Percentiles rank a stretch among this genome's conserved stretches.
phyloP scores from a whole-genome alignment of 1,140 invertebrate genomes.

The Nixonia krombeini region DNA sequence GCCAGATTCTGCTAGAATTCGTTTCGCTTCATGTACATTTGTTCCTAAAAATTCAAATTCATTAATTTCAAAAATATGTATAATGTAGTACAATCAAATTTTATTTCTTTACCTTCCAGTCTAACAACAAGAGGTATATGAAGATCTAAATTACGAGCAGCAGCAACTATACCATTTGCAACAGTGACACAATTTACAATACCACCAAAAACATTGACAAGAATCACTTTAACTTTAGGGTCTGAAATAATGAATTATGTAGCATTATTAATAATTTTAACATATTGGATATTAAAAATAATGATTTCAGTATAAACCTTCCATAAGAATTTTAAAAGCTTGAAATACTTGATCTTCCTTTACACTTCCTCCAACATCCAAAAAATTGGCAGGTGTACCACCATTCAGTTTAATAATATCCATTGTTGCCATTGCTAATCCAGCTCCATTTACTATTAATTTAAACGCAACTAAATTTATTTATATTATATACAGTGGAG shows the following conservation, averaged over 20 bases:
- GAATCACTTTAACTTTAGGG: slow-evolving; percentile 93
- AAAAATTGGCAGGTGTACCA: slow-evolving; percentile 84
- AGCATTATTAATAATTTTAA: not conserved
- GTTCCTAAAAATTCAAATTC: slow-evolving; percentile 72
- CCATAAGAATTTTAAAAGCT: slow-evolving; percentile 80
- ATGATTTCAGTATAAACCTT: slow-evolving; percentile 60
- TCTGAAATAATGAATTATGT: slow-evolving; percentile 70
- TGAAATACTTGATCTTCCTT: slow-evolving; percentile 82
- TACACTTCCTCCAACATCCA: slow-evolving; percentile 86
- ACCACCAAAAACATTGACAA: slow-evolving; percentile 99
- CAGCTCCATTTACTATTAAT: slow-evolving; percentile 83
- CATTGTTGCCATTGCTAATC: slow-evolving; percentile 88
- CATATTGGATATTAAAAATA: slow-evolving; percentile 11
- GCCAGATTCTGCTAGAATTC: slow-evolving; percentile 85
- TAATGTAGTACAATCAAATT: slow-evolving; percentile 14
- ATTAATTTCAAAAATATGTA: slow-evolving; percentile 8
- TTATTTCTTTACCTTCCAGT: slow-evolving; percentile 81
- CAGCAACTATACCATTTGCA: slow-evolving; percentile 94
- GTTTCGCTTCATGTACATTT: slow-evolving; percentile 79
- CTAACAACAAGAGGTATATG: slow-evolving; percentile 93
- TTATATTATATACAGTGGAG: not conserved
- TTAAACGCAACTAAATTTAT: slow-evolving; percentile 6
- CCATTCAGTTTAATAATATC: slow-evolving; percentile 84
- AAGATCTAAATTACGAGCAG: slow-evolving; percentile 85
- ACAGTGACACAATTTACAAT: slow-evolving; percentile 99